Base-by-base conservation (phyloP, 2,797 vertebrate genomes). In the Calcarius lapponicus region DNA sequence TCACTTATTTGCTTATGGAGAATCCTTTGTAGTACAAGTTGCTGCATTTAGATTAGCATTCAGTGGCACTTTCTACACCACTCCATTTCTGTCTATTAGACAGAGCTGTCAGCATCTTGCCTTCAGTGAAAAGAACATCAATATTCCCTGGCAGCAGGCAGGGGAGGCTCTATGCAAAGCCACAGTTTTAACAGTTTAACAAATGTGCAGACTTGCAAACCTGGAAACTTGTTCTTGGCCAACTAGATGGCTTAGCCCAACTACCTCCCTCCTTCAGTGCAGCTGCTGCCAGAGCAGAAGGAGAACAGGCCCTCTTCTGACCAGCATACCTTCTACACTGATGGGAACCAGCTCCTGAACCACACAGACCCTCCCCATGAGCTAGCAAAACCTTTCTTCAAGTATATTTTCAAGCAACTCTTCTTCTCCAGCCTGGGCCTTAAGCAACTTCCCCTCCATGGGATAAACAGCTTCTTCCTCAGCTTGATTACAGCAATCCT, bases 401-500 rank as follows among this genome's bases (percentile, higher is more conserved):
- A 56, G 48, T 20, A 26, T 14, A 20, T 79, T 69, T 93, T 79
- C 70, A 90, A 73, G 67, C 3, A 2, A 53, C 17, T 28, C n/a
- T 45, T 74, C 57, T 91, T 32, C 34, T 79, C 38, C 11, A 17
- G 40, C n/a, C 22, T 76, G n/a, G n/a, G 28, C 75, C 57, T 83
- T 61, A 74, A 76, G 50, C 70, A 72, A 87, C 57, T 78, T 91
- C 80, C 62, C 58, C 31, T 86, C 69, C 72, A 64, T 73, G 47
- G 54, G 40, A 88, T 72, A 90, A 94, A 93, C 1, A 13, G 70
- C 69, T 48, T 94, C 87, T 90, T 95, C 87, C 73, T 96, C 48
- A 56, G 56, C 85, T 95, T 95, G 88, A 90, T 96, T 94, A 92
- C 87, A 94, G 85, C 76, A 91, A 90, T 75, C 82, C 92, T 96